Evolutionary conservation across 2,888 invertebrate species (phyloP).

Genomic region (Drosophila limbata): DNA sequence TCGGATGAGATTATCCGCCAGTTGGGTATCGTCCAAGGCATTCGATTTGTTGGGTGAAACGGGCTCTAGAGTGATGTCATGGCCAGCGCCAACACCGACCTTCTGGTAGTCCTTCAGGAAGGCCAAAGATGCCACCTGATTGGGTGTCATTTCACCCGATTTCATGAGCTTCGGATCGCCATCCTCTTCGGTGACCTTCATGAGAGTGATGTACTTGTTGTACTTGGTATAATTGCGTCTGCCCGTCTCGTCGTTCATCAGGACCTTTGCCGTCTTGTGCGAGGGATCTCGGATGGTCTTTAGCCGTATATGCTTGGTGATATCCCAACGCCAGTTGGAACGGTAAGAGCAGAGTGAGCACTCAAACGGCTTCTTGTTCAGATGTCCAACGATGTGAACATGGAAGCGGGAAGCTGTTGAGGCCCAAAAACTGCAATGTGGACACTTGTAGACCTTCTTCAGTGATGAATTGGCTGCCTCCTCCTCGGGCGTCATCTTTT

Average conservation of each 20-base stretch:
- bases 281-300: conserved; percentile 94
- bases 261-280: conserved; percentile 92
- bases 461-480: conserved; percentile 89
- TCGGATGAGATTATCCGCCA: conserved; percentile 78
- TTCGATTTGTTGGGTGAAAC: conserved; percentile 59
- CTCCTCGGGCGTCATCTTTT: conserved; percentile 88
- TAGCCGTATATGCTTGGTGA: conserved; percentile 96
- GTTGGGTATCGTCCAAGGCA: conserved; percentile 64
- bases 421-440: conserved; percentile 96
- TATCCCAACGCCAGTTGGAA: conserved; percentile 99
- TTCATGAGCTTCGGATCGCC: conserved; percentile 85
- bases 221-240: conserved; percentile 96
- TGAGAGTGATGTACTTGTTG: conserved; percentile 93
- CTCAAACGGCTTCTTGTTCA: conserved; percentile 97
- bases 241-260: conserved; percentile 96
- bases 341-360: conserved; percentile 97
- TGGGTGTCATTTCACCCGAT: conserved; percentile 85
- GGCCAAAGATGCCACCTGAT: conserved; percentile 86
- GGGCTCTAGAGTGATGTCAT: conserved; percentile 82
- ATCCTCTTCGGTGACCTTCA: conserved; percentile 87
- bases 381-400: conserved; percentile 96
- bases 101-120: conserved; percentile 86
- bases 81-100: conserved; percentile 67
- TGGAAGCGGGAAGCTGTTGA: conserved; percentile 96
- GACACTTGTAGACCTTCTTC: conserved; percentile 95